phyloP scores from a whole-genome alignment of 2,888 invertebrate genomes.

The Atherix ibis region DNA sequence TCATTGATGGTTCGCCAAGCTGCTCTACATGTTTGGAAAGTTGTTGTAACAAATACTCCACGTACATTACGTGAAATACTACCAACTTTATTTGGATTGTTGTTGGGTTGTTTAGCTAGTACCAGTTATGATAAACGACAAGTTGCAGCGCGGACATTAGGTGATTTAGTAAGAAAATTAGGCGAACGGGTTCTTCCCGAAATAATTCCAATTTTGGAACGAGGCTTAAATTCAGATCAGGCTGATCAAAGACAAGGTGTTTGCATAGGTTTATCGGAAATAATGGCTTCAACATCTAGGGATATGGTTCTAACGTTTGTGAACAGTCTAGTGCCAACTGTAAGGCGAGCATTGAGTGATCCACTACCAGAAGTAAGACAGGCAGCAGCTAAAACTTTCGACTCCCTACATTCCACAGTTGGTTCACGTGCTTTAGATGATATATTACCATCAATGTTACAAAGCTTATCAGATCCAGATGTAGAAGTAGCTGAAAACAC shows the following conservation, averaged over 20 bases:
- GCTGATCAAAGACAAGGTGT: slow-evolving; percentile 96
- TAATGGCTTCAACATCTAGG: slow-evolving; percentile 88
- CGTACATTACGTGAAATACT: slow-evolving; percentile 90
- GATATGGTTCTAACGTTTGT: slow-evolving; percentile 88
- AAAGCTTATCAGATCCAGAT: slow-evolving; percentile 56
- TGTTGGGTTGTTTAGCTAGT: slow-evolving; percentile 88
- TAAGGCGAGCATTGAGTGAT: slow-evolving; percentile 88
- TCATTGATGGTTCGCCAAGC: slow-evolving; percentile 94
- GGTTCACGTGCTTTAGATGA: slow-evolving; percentile 91
- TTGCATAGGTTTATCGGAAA: slow-evolving; percentile 94
- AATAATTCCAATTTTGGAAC: slow-evolving; percentile 93
- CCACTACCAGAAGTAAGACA: slow-evolving; percentile 80
- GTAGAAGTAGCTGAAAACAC: slow-evolving; percentile 71
- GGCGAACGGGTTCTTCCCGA: slow-evolving; percentile 96
- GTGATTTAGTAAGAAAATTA: slow-evolving; percentile 90
- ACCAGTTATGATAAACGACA: slow-evolving; percentile 93
- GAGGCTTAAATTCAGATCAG: slow-evolving; percentile 78
- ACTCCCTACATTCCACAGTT: slow-evolving; percentile 86
- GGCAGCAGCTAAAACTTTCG: slow-evolving; percentile 94
- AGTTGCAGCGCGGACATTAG: slow-evolving; percentile 89
- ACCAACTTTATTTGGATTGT: slow-evolving; percentile 78
- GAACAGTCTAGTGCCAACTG: slow-evolving; percentile 79
- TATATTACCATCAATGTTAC: slow-evolving; percentile 83
- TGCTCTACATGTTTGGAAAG: slow-evolving; percentile 98
- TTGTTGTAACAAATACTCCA: slow-evolving; percentile 96